These are phyloP conservation scores for Amblyopsis hoosieri DNA, from an alignment of 2,797 vertebrate species.

Conservation along the genomic window DNA sequence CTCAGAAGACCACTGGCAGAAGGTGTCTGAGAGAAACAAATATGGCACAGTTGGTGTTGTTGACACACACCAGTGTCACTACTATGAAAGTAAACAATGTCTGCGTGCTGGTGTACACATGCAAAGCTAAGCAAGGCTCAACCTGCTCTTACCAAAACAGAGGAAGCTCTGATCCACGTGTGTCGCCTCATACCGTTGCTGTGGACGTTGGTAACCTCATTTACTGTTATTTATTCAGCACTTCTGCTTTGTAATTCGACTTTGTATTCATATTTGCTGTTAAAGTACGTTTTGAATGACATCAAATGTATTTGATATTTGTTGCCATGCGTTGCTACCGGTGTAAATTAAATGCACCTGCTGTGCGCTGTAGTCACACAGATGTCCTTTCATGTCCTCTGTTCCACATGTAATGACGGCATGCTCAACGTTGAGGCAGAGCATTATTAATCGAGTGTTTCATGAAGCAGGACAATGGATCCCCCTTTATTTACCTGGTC, in stretches of 20 bases:
- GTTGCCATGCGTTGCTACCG: conserved; percentile 24
- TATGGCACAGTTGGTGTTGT: conserved; percentile 22
- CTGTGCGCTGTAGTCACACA: conserved; percentile 16
- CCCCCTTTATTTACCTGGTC: conserved; percentile 28
- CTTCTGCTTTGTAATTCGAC: neutral
- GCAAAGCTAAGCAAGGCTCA: neutral
- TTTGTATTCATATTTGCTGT: neutral
- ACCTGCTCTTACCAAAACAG: neutral
- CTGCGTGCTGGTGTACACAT: conserved; percentile 11
- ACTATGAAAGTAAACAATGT: conserved; percentile 33
- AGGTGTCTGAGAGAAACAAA: conserved; percentile 18
- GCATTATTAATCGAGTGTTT: conserved; percentile 59
- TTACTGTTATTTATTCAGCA: neutral
- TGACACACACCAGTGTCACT: conserved; percentile 49
- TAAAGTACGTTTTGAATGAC: neutral
- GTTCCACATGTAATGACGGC: conserved; percentile 49
- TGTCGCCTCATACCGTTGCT: neutral
- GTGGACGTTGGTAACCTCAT: neutral
- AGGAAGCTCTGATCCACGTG: conserved; percentile 4
- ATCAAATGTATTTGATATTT: neutral
- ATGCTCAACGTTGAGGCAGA: conserved; percentile 38
- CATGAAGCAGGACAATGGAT: conserved; percentile 41
- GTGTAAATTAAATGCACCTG: conserved; percentile 29
- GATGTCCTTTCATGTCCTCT: conserved; percentile 35
- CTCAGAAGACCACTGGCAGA: neutral